Evolutionary conservation across 2,113 vertebrate genomes (phyloP), one percentile per base, ranked within the genome.

Genomic region (Tichodroma muraria): DNA sequence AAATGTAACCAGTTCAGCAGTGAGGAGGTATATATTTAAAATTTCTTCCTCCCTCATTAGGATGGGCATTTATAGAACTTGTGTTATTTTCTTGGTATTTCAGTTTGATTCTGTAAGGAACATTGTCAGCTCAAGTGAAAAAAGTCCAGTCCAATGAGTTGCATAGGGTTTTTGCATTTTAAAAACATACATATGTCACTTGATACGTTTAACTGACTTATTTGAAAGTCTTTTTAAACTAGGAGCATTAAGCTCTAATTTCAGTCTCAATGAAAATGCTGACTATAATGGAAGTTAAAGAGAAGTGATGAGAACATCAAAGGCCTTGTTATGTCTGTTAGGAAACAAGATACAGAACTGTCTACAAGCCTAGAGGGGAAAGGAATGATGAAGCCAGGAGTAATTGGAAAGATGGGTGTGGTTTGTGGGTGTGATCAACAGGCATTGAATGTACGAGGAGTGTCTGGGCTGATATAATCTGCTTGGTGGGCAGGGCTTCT

Each of bases 261-360:
- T 94, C 79, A 93, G 79, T 86, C 87, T 97, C 85, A 94, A 90
- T 95, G 94, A 97, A 96, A 97, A 91, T 80, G 95, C 95, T 97
- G 93, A 94, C 93, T 96, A 85, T 87, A 95, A 91, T 97, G 89
- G 90, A 91, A 95, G 91, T 73, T 85, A 88, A 79, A 91, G 89
- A 91, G 91, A 91, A 95, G 68, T 64, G 91, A 95, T 88, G 96
- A 94, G 93, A 93, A 97, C 95, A 95, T 97, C 85, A 90, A 96
- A 96, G 92, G 78, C 94, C 85, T 95, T 96, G 94, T 96, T 96
- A 91, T n/a, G 87, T 95, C 95, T 96, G 31, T 95, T 95, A 94
- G 95, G 94, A 94, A 94, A 95, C 89, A 88, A 91, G 94, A 94
- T 91, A 91, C 75, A 93, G 95, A 95, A 70, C 87, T 80, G 93